These are phyloP conservation scores for Chrysodeixis includens DNA, from an alignment of 2,888 invertebrate species.

Conservation along the genomic window DNA sequence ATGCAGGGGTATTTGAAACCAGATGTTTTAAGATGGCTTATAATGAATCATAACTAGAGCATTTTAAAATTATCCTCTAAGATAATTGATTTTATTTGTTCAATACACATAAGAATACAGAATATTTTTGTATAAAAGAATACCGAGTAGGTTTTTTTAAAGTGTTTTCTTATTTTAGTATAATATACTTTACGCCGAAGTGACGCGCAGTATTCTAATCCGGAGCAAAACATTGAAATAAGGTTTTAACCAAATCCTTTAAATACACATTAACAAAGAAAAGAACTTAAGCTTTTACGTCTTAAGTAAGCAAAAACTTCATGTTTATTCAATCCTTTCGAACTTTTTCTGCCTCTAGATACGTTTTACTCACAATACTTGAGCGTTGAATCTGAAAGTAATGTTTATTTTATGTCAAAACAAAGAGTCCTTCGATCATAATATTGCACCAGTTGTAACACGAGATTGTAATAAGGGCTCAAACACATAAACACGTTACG, in stretches of 20 bases:
- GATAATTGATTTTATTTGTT: too few relatives aligned
- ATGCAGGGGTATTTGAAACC: slow-evolving; percentile 12
- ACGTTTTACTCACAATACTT: slow-evolving; percentile 5
- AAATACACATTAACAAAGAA: slow-evolving; percentile 24
- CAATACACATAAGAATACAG: too few relatives aligned
- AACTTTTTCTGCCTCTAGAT: slow-evolving; percentile 19
- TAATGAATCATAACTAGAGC: neutral
- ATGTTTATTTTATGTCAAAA: slow-evolving; percentile 13
- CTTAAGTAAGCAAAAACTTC: slow-evolving; percentile 31
- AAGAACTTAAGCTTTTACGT: slow-evolving; percentile 14
- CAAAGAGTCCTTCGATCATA: slow-evolving; percentile 24
- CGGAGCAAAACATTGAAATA: neutral
- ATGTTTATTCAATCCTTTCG: slow-evolving; percentile 38
- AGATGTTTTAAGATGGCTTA: neutral
- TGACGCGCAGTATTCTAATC: neutral
- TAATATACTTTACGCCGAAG: neutral
- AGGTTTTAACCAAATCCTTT: slow-evolving; percentile 17
- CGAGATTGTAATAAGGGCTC: slow-evolving; percentile 57
- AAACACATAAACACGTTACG: too few relatives aligned
- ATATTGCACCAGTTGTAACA: slow-evolving; percentile 34
- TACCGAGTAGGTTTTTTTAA: too few relatives aligned
- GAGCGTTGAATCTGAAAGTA: slow-evolving; percentile 11
- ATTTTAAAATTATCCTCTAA: neutral
- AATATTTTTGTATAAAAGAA: too few relatives aligned
- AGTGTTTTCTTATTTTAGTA: too few relatives aligned